These are phyloP conservation scores for Eumacrocentrus americanus DNA, from an alignment of 2,888 invertebrate genomes.

Conservation along the genomic window DNA sequence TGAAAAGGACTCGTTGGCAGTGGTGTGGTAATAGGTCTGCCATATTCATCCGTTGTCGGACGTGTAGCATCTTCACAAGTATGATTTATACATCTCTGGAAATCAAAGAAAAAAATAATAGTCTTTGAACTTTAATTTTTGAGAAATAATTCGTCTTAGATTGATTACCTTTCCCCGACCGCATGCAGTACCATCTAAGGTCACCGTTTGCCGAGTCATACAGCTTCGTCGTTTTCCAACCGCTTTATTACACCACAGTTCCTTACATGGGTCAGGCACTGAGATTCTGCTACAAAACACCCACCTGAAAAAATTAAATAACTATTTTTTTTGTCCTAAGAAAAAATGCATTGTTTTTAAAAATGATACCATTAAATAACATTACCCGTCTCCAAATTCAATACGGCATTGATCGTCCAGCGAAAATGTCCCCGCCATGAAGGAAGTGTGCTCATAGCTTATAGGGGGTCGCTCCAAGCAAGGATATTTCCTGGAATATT, in stretches of 20 bases:
- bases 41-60: background rate
- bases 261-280: constrained; percentile 15
- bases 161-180: constrained; percentile 16
- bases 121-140: background rate
- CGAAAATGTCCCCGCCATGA: constrained; percentile 10
- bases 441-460: background rate
- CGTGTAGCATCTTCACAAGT: constrained; percentile 16
- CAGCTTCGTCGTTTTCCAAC: constrained; percentile 16
- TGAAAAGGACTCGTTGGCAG: background rate
- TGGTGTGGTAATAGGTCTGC: background rate
- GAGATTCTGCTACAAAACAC: constrained; percentile 17
- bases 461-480: constrained; percentile 20
- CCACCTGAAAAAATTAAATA: constrained; percentile 13
- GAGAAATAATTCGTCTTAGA: background rate
- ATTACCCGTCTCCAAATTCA: constrained; percentile 25
- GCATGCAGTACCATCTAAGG: constrained; percentile 18
- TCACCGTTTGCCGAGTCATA: constrained; percentile 19
- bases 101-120: background rate
- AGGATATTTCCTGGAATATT: constrained; percentile 3
- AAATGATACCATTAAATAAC: background rate
- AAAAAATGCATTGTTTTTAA: background rate
- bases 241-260: constrained; percentile 21
- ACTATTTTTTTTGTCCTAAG: background rate
- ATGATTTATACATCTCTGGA: constrained; percentile 17
- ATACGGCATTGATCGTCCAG: constrained; percentile 22